phyloP scores from a whole-genome alignment of 35 echinoderm and acorn worm species.

The Amphiura filiformis region DNA sequence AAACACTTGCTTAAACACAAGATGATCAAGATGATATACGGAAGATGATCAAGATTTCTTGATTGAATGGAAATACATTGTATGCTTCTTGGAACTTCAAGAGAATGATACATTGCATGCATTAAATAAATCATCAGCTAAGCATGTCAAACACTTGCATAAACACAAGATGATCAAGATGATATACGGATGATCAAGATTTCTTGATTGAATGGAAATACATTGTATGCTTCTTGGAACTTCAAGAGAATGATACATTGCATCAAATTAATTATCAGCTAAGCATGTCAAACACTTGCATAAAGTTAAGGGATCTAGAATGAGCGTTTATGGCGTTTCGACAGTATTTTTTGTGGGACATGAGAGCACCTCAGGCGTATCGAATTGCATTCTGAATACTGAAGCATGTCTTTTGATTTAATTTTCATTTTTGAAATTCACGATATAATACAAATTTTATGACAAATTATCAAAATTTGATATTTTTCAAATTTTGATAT shows the following conservation, averaged over 20 bases:
- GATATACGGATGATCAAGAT: background rate
- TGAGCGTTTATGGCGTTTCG: no score
- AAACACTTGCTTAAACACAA: slow-evolving; percentile 54
- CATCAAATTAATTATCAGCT: slow-evolving; percentile 53
- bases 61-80: background rate
- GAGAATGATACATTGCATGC: slow-evolving; percentile 46
- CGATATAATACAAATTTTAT: no score
- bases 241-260: slow-evolving; percentile 51
- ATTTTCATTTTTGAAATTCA: no score
- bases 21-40: slow-evolving; percentile 62
- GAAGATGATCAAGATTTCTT: background rate
- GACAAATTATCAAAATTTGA: no score
- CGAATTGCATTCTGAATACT: no score
- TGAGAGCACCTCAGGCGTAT: no score
- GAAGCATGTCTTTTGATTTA: no score
- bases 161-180: slow-evolving; percentile 80
- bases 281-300: slow-evolving; percentile 66
- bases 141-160: slow-evolving; percentile 60
- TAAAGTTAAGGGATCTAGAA: slow-evolving; percentile 68
- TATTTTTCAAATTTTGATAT: no score
- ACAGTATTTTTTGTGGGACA: no score
- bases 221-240: no score
- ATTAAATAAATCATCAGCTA: slow-evolving; percentile 59
- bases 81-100: background rate
- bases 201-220: background rate